A percentile compares a stretch with the other conserved stretches of the same genome.
Conservation (phyloP, 2,113 vertebrate species). For the Mustelus asterias region DNA sequence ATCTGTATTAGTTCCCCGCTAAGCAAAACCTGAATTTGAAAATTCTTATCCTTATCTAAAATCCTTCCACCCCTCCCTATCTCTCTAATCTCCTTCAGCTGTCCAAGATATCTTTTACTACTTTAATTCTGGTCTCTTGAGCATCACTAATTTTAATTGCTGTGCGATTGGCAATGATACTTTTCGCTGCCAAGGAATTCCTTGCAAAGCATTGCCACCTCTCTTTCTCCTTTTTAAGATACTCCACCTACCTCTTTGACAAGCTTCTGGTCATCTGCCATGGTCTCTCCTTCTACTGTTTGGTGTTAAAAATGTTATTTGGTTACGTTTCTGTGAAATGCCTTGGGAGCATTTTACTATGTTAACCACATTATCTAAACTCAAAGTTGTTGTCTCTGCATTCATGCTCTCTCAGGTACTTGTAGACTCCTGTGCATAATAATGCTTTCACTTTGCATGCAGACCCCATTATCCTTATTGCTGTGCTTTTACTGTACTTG, state of each 20-base stretch:
- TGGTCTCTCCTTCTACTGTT: background rate
- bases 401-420: background rate
- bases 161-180: background rate
- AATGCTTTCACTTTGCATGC: background rate
- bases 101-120: background rate
- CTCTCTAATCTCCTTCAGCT: background rate
- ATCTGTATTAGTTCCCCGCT: too few species aligned
- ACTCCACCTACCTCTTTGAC: background rate
- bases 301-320: background rate
- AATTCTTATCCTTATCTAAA: background rate
- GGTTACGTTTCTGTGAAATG: background rate
- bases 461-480: background rate
- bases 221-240: background rate
- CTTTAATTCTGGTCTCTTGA: background rate
- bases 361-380: background rate
- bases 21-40: background rate
- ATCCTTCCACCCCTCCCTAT: background rate
- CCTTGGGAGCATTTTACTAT: background rate
- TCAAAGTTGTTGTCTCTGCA: background rate
- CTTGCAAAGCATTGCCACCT: background rate
- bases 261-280: background rate
- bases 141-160: background rate
- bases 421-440: background rate
- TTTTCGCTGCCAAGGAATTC: background rate
- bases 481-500: background rate